Conservation (phyloP, 2,113 vertebrate genomes). For the Tursiops truncatus region DNA sequence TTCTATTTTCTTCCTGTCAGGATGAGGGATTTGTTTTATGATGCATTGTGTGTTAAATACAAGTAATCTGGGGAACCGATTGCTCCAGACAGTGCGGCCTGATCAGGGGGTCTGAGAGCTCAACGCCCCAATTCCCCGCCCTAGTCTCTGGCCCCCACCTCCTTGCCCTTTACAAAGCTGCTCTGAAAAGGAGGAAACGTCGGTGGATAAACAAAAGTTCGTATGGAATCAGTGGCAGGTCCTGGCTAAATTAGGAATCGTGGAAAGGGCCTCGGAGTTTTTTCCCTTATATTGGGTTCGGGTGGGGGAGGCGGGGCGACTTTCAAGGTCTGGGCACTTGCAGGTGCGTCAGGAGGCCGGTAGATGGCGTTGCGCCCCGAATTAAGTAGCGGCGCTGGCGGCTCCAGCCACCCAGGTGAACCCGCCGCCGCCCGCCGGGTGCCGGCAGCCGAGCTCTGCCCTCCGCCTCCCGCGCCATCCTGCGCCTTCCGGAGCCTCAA, state of each 20-base stretch:
- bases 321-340: neutral
- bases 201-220: constrained; percentile 83
- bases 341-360: constrained; percentile 64
- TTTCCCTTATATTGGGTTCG: constrained; percentile 18
- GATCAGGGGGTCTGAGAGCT: constrained; percentile 87
- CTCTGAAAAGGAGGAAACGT: constrained; percentile 86
- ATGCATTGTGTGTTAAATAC: constrained; percentile 99
- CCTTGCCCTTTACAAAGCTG: constrained; percentile 52
- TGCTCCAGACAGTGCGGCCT: constrained; percentile 89
- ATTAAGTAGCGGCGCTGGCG: neutral
- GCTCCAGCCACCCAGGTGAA: constrained; percentile 60
- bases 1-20: constrained; percentile 99
- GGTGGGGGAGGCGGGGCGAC: constrained; percentile 32
- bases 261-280: constrained; percentile 68
- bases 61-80: constrained; percentile 99
- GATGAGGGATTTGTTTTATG: constrained; percentile 99
- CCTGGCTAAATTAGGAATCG: constrained; percentile 80
- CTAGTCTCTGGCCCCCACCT: neutral
- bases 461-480: neutral
- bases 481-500: neutral
- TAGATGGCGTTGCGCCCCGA: constrained; percentile 91
- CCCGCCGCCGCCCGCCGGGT: neutral
- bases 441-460: neutral
- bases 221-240: constrained; percentile 80
- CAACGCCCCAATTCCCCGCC: neutral